A percentile compares a stretch with the other conserved stretches of the same genome.
Evolutionary conservation across 1,140 invertebrate species (phyloP).

Genomic region (Antheraea mylitta): DNA sequence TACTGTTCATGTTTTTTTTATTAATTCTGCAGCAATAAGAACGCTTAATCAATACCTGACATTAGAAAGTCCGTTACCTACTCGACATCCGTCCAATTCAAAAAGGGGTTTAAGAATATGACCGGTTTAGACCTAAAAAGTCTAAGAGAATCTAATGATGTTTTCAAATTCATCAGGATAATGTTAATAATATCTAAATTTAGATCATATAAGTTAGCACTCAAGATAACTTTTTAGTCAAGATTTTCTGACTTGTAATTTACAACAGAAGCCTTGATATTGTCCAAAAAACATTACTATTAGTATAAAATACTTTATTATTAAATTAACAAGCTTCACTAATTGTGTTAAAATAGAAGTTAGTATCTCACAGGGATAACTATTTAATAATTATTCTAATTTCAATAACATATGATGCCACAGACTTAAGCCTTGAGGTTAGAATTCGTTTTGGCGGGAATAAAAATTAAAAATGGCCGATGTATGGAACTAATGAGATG

Average conservation of each 20-base stretch:
- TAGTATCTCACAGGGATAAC: constrained; percentile 41
- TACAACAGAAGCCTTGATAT: no score
- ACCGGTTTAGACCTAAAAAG: constrained; percentile 48
- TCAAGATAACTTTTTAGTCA: no score
- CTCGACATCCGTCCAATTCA: background rate
- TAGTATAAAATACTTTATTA: constrained; percentile 24
- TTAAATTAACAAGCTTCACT: background rate
- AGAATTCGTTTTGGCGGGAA: constrained; percentile 24
- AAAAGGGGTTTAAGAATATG: constrained; percentile 43
- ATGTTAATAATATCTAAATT: no score
- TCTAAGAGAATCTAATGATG: constrained; percentile 49
- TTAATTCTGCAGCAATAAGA: no score
- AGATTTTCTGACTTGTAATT: no score
- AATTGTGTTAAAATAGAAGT: constrained; percentile 45
- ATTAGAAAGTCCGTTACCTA: background rate
- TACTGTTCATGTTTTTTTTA: no score
- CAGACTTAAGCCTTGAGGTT: constrained; percentile 12
- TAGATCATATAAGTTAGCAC: no score
- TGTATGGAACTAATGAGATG: constrained; percentile 34
- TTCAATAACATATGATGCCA: background rate
- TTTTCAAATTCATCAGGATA: no score
- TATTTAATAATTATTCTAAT: constrained; percentile 24
- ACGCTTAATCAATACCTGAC: no score
- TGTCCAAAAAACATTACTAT: constrained; percentile 45
- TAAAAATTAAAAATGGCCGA: constrained; percentile 34